Evolutionary conservation across 2,113 vertebrate species (phyloP), one percentile per base, ranked within the genome.

Genomic region (Globicephala melas): DNA sequence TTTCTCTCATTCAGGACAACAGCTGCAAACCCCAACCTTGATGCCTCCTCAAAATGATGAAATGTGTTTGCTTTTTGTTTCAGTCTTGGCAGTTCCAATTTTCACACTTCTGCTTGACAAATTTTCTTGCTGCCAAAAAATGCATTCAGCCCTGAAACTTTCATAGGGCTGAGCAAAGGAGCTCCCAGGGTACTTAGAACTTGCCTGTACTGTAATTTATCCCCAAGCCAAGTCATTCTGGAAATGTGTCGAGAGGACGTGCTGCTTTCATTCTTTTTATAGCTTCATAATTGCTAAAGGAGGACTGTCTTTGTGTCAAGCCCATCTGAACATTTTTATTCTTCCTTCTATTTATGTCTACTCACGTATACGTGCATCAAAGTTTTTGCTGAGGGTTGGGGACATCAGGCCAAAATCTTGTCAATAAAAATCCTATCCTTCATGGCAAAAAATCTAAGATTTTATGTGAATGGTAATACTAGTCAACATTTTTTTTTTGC

Each of bases 1-100:
- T 98, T 98, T 98, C 96, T 98, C 98, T 98, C 97, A 67, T 90
- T 77, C 79, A 97, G 98, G 97, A 98, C 97, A 98, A 97, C 98
- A 98, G 98, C 98, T 98, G 98, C 94, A 98, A 96, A 96, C 92
- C 97, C 97, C 96, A 98, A 98, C 98, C 98, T 98, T 96, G 98
- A 96, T 98, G 97, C 97, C 96, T 95, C 96, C 97, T 98, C 97
- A 96, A 97, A 97, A 98, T 89, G 94, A 94, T 95, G 96, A 98
- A 96, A 97, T 79, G 94, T 87, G 86, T 97, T 97, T 97, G 92
- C 97, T 97, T 96, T 67, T 95, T 94, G 91, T 98, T 98, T 97
- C 90, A 91, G 96, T 93, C 97, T 98, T 98, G 97, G 97, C 97
- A 97, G 98, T 88, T 97, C 92, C 92, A 97, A 96, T 97, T 96